A percentile compares a stretch with the other conserved stretches of the same genome.
Evolutionary conservation across 1,140 invertebrate species (phyloP).

Genomic region (Drosophila takahashii): DNA sequence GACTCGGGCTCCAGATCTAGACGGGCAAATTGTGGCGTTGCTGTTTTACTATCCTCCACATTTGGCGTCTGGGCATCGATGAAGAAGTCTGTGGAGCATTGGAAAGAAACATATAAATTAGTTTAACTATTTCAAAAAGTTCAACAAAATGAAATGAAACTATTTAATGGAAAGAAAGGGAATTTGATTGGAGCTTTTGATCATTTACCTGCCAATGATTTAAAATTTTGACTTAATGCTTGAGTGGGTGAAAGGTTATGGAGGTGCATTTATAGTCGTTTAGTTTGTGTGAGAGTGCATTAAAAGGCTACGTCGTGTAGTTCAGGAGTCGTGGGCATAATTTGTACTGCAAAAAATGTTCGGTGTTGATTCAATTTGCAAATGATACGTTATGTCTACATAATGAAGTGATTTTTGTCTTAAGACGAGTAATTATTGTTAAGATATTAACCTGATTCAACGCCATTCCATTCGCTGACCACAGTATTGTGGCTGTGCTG

Average conservation of each 20-base stretch:
- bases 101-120: background rate
- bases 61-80: conserved; percentile 64
- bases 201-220: conserved; percentile 57
- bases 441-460: conserved; percentile 75
- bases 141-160: conserved; percentile 6
- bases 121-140: background rate
- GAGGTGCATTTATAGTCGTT: conserved; percentile 32
- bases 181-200: conserved; percentile 16
- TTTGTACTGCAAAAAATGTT: conserved; percentile 72
- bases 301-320: conserved; percentile 73
- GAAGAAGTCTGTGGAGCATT: conserved; percentile 57
- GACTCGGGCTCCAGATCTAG: conserved; percentile 24
- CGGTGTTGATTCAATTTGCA: conserved; percentile 33
- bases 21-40: conserved; percentile 10
- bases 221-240: conserved; percentile 32
- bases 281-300: conserved; percentile 19
- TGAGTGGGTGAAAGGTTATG: conserved; percentile 24
- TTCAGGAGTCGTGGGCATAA: conserved; percentile 72
- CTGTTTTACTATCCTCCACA: conserved; percentile 6
- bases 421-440: background rate
- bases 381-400: conserved; percentile 21
- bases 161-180: background rate
- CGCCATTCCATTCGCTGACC: conserved; percentile 83
- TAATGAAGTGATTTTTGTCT: conserved; percentile 21
- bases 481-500: conserved; percentile 68